phyloP scores from a whole-genome alignment of 2,888 invertebrate species.

The Dascillus cervinus region DNA sequence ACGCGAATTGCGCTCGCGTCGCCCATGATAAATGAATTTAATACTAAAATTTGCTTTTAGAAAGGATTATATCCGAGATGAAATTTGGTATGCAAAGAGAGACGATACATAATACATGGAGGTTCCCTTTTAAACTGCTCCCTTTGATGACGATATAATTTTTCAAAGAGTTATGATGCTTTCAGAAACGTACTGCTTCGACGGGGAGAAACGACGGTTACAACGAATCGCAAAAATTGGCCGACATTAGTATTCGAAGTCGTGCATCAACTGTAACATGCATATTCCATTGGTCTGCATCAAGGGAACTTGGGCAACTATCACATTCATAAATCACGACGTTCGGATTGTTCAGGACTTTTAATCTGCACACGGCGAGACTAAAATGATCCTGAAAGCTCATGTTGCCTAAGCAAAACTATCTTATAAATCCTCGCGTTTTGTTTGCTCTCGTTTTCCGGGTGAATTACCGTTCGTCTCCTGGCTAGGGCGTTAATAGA shows the following conservation, averaged over 20 bases:
- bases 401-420: no score
- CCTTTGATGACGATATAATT: no score
- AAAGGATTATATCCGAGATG: conserved; percentile 2
- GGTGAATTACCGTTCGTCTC: no score
- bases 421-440: background rate
- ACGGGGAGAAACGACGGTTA: no score
- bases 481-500: conserved; percentile 1
- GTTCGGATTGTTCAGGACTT: conserved; percentile 5
- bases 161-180: no score
- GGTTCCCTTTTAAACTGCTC: no score
- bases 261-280: conserved; percentile 11
- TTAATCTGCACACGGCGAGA: conserved; percentile 5
- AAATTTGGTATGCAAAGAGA: conserved; percentile 12
- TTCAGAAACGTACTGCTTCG: no score
- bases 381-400: no score
- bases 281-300: conserved; percentile 11
- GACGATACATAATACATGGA: conserved; percentile 15
- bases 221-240: no score
- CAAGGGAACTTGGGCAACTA: conserved; percentile 7
- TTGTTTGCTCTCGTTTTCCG: background rate
- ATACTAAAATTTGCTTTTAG: conserved; percentile 13
- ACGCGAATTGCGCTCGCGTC: conserved; percentile 8
- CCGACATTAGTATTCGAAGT: conserved; percentile 8
- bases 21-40: conserved; percentile 13
- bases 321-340: conserved; percentile 9